Evolutionary conservation across 2,113 vertebrate species (phyloP).

Genomic region (Upupa epops): DNA sequence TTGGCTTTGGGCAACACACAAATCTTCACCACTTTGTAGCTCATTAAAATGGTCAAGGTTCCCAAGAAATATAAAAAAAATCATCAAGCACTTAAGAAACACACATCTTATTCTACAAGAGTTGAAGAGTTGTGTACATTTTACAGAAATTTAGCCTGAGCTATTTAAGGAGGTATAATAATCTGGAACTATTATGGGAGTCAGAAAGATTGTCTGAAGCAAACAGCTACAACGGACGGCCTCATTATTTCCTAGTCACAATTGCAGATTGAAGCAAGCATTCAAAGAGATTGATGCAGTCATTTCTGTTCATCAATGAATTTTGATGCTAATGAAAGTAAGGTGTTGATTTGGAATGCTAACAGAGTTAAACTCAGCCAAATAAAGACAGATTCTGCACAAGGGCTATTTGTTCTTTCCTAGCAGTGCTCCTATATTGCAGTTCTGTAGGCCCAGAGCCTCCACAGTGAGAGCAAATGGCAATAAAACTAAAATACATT

Average conservation of each 20-base stretch:
- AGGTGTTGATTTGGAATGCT: background rate
- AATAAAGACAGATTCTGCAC: background rate
- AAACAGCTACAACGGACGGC: background rate
- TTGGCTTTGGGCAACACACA: slow-evolving; percentile 34
- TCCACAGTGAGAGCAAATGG: background rate
- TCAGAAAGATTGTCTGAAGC: background rate
- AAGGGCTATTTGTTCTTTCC: slow-evolving; percentile 1
- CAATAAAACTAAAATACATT: background rate
- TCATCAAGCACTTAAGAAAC: slow-evolving; percentile 28
- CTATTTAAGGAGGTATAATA: background rate
- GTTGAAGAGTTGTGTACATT: background rate
- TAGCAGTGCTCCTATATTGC: background rate
- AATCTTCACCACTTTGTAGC: slow-evolving; percentile 36
- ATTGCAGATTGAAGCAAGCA: background rate
- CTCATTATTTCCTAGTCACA: background rate
- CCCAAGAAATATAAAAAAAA: slow-evolving; percentile 30
- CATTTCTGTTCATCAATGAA: background rate
- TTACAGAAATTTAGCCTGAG: background rate
- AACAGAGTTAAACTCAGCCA: background rate
- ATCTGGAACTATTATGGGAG: background rate
- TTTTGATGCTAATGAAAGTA: background rate
- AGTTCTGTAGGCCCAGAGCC: slow-evolving; percentile 10
- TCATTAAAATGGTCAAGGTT: slow-evolving; percentile 26
- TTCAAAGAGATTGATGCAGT: background rate
- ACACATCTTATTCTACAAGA: slow-evolving; percentile 1